These are phyloP conservation scores for Tapirus terrestris DNA, from an alignment of 2,113 vertebrate genomes.

Conservation along the genomic window DNA sequence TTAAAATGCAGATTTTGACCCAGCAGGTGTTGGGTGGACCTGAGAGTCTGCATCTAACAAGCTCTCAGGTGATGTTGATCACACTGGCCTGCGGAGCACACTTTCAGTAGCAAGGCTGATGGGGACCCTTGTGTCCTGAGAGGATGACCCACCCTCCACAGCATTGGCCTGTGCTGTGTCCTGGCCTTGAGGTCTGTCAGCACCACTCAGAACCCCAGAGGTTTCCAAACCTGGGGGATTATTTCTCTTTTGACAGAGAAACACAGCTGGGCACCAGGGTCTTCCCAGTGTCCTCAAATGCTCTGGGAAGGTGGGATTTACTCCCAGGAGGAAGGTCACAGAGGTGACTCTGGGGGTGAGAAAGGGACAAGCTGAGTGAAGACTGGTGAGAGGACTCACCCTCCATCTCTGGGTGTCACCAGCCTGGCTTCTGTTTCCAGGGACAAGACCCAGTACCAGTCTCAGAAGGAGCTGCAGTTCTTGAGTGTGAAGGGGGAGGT, in stretches of 20 bases:
- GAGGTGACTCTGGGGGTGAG: too few relatives aligned
- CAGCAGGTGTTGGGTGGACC: not conserved
- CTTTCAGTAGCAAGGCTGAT: not conserved
- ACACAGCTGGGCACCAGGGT: too few relatives aligned
- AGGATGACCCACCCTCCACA: fast-evolving
- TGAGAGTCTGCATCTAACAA: not conserved
- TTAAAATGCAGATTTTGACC: not conserved
- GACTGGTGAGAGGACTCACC: not conserved
- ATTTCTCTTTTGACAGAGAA: not conserved
- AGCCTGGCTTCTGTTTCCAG: not conserved
- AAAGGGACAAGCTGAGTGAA: too few relatives aligned
- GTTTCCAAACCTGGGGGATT: not conserved
- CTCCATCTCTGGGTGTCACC: not conserved
- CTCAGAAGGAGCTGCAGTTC: not conserved
- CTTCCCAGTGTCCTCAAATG: not conserved
- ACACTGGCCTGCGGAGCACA: not conserved
- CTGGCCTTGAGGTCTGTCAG: not conserved
- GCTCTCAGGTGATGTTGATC: not conserved
- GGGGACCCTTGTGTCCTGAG: not conserved
- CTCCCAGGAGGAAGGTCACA: too few relatives aligned
- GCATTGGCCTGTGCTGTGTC: not conserved
- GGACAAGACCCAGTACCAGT: not conserved
- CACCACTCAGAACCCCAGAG: not conserved
- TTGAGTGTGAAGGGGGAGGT: not conserved
- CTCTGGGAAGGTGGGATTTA: too few relatives aligned